Evolutionary conservation across 2,888 invertebrate species (phyloP), one percentile per base, ranked within the genome.

Genomic region (Aspidapion aeneum): DNA sequence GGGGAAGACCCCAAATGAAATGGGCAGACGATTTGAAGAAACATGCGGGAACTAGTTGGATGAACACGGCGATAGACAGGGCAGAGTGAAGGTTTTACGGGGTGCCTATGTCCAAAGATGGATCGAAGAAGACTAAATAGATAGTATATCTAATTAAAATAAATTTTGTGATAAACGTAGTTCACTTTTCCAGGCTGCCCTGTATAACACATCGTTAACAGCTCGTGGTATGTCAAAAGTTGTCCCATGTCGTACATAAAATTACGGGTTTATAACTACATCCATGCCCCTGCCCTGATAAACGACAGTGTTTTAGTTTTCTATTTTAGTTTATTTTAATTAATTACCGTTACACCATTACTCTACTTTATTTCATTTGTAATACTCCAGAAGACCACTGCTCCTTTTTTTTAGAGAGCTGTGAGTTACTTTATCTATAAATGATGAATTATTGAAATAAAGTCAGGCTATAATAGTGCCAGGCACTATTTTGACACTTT

Each of bases 251-350:
- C 63, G 66, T 68, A 63, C 69, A 69, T 70, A 70, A 71, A 71
- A 71, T 69, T 69, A 69, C 67, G 64, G 69, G 65, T 71, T 71
- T 71, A 71, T 68, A 69, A 71, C 69, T 70, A 70, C 64, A 67
- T 66, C 64, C 63, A 50, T 5, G 52, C 5, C 51, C 51, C n/a
- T n/a, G n/a, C n/a, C 49, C 58, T 66, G 66, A 64, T 66, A 63
- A 63, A 64, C 64, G 64, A 63, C 66, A 61, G 58, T 58, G 66
- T 66, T 64, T 64, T 64, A 66, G 63, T 35, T 66, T 66, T 64
- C 64, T 62, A 66, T 64, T 66, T 66, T 66, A 66, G n/a, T n/a
- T n/a, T n/a, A n/a, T n/a, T 63, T 66, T 66, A 66, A 66, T 66
- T 66, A 66, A 66, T 66, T 66, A 66, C 64, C 35, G 49, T 63